Percentiles rank a stretch among this genome's conserved stretches.
These are phyloP conservation scores for Callipepla californica DNA, from an alignment of 2,113 vertebrate species.

Conservation along the genomic window DNA sequence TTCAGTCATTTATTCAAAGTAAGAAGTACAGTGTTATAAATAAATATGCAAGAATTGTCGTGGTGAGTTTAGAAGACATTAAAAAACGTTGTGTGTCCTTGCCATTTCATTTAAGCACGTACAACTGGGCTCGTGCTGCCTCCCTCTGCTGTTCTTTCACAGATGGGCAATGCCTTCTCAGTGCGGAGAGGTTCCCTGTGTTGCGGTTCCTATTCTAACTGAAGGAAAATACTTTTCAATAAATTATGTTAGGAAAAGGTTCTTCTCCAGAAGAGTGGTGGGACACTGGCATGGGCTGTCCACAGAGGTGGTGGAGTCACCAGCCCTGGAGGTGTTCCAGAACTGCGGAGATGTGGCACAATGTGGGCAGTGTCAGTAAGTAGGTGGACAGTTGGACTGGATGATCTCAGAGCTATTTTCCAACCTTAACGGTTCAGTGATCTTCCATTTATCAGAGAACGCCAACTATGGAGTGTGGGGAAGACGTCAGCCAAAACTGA, in stretches of 20 bases:
- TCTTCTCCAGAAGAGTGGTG: too few species aligned
- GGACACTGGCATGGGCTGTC: too few species aligned
- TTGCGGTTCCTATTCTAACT: background rate
- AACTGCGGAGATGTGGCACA: too few species aligned
- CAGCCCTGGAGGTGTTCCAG: too few species aligned
- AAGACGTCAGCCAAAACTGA: background rate
- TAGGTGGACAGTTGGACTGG: too few species aligned
- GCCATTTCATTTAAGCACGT: accelerated
- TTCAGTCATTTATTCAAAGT: background rate
- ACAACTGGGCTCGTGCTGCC: background rate
- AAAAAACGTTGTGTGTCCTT: background rate
- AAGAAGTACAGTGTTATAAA: background rate
- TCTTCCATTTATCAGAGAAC: background rate
- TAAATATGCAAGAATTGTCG: background rate
- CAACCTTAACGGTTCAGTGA: too few species aligned
- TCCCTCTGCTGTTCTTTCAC: background rate
- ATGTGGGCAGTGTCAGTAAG: too few species aligned
- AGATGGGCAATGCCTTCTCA: background rate
- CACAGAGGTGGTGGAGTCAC: too few species aligned
- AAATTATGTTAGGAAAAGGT: background rate
- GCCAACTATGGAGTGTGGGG: background rate
- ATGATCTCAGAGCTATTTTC: too few species aligned
- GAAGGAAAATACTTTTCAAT: background rate
- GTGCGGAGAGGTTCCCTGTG: background rate
- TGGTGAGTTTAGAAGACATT: background rate